phyloP scores from a whole-genome alignment of 2,113 vertebrate species.

The Myiozetetes cayanensis region DNA sequence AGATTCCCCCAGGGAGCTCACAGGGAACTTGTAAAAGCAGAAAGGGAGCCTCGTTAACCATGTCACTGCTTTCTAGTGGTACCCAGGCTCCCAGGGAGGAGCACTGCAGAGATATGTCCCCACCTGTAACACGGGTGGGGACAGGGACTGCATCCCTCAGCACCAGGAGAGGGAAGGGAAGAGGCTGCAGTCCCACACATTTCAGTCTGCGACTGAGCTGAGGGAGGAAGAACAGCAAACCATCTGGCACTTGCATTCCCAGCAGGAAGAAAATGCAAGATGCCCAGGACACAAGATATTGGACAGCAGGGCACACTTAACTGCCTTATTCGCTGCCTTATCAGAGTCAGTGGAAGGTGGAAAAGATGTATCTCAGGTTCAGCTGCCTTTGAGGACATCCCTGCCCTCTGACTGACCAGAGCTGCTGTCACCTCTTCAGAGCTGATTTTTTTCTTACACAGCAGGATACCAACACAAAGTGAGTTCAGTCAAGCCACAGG shows the following conservation, averaged over 20 bases:
- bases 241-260: not conserved
- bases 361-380: not conserved
- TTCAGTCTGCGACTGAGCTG: not conserved
- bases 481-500: not conserved
- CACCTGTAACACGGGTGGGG: not conserved
- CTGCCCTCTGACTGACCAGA: not conserved
- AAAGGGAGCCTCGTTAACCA: not conserved
- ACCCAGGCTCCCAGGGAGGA: not conserved
- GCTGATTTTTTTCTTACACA: not conserved
- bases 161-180: not conserved
- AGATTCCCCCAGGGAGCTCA: not conserved
- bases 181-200: not conserved
- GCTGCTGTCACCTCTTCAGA: not conserved
- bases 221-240: not conserved
- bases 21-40: not conserved
- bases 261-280: not conserved
- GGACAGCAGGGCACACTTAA: not conserved
- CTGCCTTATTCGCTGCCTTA: not conserved
- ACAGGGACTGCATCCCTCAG: not conserved
- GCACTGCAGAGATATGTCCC: not conserved
- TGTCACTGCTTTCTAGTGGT: not conserved
- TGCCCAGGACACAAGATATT: not conserved
- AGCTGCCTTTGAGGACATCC: not conserved
- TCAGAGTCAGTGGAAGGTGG: not conserved
- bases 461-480: not conserved